Conservation (phyloP, 2,113 vertebrate species). For the Microtus richardsoni region DNA sequence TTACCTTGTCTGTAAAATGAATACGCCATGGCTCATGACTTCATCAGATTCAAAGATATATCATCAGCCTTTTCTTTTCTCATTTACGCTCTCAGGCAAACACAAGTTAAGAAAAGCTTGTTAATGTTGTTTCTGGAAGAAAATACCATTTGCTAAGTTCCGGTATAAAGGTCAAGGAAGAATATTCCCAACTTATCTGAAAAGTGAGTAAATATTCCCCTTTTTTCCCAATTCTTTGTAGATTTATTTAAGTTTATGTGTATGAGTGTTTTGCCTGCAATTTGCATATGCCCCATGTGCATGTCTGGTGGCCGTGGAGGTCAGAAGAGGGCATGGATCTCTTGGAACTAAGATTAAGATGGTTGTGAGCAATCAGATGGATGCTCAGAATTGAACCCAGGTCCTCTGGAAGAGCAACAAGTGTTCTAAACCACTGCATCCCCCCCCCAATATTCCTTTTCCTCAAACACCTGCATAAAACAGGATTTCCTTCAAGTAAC, state of each 20-base stretch:
- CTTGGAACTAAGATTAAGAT: not conserved
- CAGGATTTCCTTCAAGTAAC: conserved; percentile 3
- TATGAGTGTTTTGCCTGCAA: not conserved
- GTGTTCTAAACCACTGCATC: not conserved
- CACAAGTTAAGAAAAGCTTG: not conserved
- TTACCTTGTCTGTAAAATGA: not conserved
- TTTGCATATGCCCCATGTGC: not conserved
- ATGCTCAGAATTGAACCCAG: not conserved
- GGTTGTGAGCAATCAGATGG: not conserved
- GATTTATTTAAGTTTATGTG: not conserved
- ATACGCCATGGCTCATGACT: not conserved
- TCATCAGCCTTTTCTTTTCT: not conserved
- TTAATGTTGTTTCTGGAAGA: conserved; percentile 1
- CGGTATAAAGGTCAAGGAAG: conserved; percentile 17
- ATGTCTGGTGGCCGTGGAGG: not conserved
- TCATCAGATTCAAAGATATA: not conserved
- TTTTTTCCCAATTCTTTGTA: not conserved
- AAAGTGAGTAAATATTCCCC: not conserved
- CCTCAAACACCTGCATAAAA: not conserved
- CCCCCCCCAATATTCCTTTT: not conserved
- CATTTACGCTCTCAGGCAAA: not conserved
- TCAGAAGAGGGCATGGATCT: not conserved
- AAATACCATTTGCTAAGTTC: not conserved
- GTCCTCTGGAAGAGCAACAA: not conserved
- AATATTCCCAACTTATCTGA: not conserved